Percentiles rank a stretch among this genome's conserved stretches.
phyloP scores from a whole-genome alignment of 1,140 invertebrate genomes.

The Ruditapes philippinarum region DNA sequence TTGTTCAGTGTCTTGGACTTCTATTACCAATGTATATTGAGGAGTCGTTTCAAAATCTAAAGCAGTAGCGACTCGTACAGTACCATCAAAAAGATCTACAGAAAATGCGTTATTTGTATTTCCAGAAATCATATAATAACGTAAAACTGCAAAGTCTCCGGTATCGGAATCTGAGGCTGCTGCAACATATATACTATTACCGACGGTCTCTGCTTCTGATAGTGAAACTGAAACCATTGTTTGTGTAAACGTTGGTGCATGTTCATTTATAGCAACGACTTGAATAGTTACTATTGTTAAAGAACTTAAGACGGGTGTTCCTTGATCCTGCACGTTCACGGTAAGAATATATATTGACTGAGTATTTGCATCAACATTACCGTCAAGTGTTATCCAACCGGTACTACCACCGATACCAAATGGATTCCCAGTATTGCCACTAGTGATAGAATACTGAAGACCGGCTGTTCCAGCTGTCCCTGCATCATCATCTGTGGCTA shows the following conservation, averaged over 20 bases:
- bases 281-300: conserved; percentile 65
- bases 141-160: conserved; percentile 69
- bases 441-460: conserved; percentile 59
- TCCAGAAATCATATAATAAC: conserved; percentile 70
- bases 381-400: conserved; percentile 62
- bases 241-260: conserved; percentile 66
- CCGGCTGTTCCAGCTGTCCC: conserved; percentile 37
- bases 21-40: conserved; percentile 62
- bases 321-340: conserved; percentile 68
- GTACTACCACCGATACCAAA: conserved; percentile 51
- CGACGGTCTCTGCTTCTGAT: conserved; percentile 67
- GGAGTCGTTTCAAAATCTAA: conserved; percentile 75
- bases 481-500: conserved; percentile 70
- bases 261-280: conserved; percentile 72
- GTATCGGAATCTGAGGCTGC: conserved; percentile 73
- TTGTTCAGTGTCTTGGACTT: conserved; percentile 67
- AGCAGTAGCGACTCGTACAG: conserved; percentile 62
- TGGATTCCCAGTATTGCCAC: conserved; percentile 43
- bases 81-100: conserved; percentile 65
- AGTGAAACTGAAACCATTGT: conserved; percentile 55
- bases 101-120: conserved; percentile 58
- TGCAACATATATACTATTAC: conserved; percentile 68
- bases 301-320: conserved; percentile 61
- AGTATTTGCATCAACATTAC: conserved; percentile 53
- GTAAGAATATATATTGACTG: conserved; percentile 48